Evolutionary conservation across 1,140 invertebrate genomes (phyloP), one percentile per base, ranked within the genome.

Genomic region (Andrena cerasifolii): DNA sequence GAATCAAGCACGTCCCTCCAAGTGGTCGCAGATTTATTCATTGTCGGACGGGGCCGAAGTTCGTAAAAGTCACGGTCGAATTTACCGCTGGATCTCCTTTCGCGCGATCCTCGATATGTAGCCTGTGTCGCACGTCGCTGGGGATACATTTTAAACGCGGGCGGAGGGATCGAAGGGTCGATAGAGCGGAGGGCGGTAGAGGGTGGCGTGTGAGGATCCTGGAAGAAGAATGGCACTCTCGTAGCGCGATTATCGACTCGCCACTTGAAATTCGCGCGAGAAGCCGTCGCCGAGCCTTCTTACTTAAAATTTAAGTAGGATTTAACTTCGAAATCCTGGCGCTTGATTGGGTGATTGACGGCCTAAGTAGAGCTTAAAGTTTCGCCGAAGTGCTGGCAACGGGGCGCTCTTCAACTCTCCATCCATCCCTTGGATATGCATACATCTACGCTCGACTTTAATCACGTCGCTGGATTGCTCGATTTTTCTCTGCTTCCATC

Each of bases 241-340:
- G n/a, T 21, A 47, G 47, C 26, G 14, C 33, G 67, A 78, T 63
- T 78, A 72, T 78, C 68, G 49, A 36, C 28, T 67, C 21, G 61
- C 6, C 56, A 28, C 33, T 63, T 40, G 14, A 58, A 73, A 40
- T 36, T 51, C 51, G 28, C 21, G 40, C 68, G 40, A 31, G n/a
- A 72, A 72, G 24, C 67, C 45, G 36, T 72, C 28, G 31, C 16
- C 26, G 61, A 66, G 31, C 28, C 62, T 62, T 66, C 36, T 71
- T 79, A 74, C 70, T 79, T 74, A 79, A 74, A 73, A 73, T 79
- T 79, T 79, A 79, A 79, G 70, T 79, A 79, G 77, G 77, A 79
- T 79, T 79, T 73, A 79, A 79, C 68, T 79, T 79, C 24, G 26
- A 49, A 74, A 79, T 79, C 70, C 70, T 36, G 59, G 33, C 62